Percentiles rank a stretch among this genome's conserved stretches.
These are phyloP conservation scores for Orycteropus afer DNA, from an alignment of 2,113 vertebrate genomes.

Conservation along the genomic window DNA sequence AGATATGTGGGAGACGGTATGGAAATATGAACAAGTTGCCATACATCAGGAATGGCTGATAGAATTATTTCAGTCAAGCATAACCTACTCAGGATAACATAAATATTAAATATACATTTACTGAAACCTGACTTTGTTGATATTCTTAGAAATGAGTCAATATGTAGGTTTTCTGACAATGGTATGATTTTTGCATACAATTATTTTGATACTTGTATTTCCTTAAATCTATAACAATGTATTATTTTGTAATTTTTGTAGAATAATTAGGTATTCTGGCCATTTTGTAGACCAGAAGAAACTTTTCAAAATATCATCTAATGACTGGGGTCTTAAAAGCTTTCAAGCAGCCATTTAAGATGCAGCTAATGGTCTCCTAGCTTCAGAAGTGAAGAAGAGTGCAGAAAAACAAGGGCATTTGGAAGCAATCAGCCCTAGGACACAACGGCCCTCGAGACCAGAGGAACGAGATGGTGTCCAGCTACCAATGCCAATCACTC, in stretches of 20 bases:
- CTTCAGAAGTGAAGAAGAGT: too few relatives aligned
- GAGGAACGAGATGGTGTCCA: too few relatives aligned
- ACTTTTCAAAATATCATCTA: neutral
- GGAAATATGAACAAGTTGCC: neutral
- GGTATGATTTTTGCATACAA: neutral
- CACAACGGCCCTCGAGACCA: too few relatives aligned
- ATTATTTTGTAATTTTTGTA: neutral
- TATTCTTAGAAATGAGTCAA: conserved; percentile 32
- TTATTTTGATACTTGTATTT: neutral
- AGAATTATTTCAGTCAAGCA: neutral
- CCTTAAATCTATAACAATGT: neutral
- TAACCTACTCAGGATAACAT: neutral
- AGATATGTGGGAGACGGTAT: neutral
- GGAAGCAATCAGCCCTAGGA: too few relatives aligned
- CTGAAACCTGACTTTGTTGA: neutral
- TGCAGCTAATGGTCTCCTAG: too few relatives aligned
- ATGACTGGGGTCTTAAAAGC: too few relatives aligned
- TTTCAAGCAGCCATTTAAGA: too few relatives aligned
- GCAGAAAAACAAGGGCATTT: too few relatives aligned
- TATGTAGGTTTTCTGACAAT: neutral
- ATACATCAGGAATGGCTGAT: neutral
- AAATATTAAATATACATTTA: neutral
- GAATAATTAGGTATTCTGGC: neutral
- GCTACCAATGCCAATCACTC: too few relatives aligned
- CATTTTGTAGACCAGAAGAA: neutral